These are phyloP conservation scores for Glyphotaelius pellucidus DNA, from an alignment of 2,888 invertebrate species.

Conservation along the genomic window DNA sequence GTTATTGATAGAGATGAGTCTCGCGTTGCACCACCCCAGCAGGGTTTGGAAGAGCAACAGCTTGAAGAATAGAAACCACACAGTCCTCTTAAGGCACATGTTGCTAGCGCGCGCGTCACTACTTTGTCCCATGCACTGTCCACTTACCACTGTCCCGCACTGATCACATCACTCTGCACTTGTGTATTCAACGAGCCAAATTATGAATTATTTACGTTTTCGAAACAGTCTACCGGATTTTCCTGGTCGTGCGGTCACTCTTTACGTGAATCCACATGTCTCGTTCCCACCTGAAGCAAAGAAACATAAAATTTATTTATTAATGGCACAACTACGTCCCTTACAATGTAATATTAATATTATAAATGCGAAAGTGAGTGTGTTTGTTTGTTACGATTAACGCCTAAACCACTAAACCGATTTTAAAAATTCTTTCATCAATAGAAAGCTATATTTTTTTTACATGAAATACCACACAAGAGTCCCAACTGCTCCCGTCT, in stretches of 20 bases:
- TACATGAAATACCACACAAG: too few species aligned
- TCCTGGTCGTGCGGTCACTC: not conserved
- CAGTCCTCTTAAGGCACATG: conserved; percentile 37
- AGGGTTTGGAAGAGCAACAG: conserved; percentile 74
- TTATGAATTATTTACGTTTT: not conserved
- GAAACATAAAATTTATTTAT: not conserved
- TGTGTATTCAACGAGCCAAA: not conserved
- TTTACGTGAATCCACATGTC: not conserved
- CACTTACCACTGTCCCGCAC: not conserved
- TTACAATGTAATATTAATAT: too few species aligned
- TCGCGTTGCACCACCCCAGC: conserved; percentile 74
- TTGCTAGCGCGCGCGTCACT: not conserved
- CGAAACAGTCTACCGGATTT: not conserved
- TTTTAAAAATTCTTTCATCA: too few species aligned
- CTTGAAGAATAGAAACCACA: conserved; percentile 72
- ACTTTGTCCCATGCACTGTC: not conserved
- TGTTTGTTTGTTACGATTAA: too few species aligned
- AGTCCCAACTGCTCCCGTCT: too few species aligned
- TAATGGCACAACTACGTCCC: too few species aligned
- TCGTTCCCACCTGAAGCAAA: not conserved
- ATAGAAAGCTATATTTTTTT: too few species aligned
- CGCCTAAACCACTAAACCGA: too few species aligned
- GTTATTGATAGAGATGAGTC: conserved; percentile 70
- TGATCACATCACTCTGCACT: not conserved
- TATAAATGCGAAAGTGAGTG: too few species aligned